Conservation (phyloP, 2,888 invertebrate species). For the Netelia melanura region DNA sequence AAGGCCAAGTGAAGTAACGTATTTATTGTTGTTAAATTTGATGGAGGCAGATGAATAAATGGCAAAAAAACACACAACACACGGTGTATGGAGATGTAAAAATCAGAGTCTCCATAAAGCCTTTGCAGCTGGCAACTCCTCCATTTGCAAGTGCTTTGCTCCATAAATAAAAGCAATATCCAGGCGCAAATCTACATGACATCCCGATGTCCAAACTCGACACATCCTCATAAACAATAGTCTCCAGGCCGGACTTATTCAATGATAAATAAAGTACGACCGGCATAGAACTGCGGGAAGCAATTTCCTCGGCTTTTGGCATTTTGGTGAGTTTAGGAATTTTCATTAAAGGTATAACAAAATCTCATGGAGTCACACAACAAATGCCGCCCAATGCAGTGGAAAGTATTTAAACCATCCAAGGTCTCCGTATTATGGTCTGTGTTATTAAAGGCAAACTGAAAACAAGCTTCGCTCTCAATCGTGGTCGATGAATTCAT, state of each 20-base stretch:
- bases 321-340: neutral
- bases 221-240: constrained; percentile 30
- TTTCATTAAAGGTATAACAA: neutral
- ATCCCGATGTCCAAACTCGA: constrained; percentile 4
- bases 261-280: constrained; percentile 35
- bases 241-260: constrained; percentile 1
- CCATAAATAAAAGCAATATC: constrained; percentile 42
- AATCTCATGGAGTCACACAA: constrained; percentile 13
- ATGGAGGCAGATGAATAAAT: constrained; percentile 59
- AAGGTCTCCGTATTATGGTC: constrained; percentile 42
- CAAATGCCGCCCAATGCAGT: constrained; percentile 47
- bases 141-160: constrained; percentile 27
- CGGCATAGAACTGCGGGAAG: no score
- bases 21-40: constrained; percentile 41
- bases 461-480: constrained; percentile 21
- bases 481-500: constrained; percentile 35
- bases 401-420: constrained; percentile 51
- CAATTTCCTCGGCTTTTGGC: constrained; percentile 16
- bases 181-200: neutral
- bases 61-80: constrained; percentile 55
- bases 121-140: constrained; percentile 48
- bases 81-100: constrained; percentile 7
- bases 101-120: constrained; percentile 58
- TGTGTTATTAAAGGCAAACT: constrained; percentile 51
- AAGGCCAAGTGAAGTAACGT: constrained; percentile 49